A percentile compares a stretch with the other conserved stretches of the same genome.
Evolutionary conservation across 2,797 vertebrate genomes (phyloP).

Genomic region (Falco columbarius): DNA sequence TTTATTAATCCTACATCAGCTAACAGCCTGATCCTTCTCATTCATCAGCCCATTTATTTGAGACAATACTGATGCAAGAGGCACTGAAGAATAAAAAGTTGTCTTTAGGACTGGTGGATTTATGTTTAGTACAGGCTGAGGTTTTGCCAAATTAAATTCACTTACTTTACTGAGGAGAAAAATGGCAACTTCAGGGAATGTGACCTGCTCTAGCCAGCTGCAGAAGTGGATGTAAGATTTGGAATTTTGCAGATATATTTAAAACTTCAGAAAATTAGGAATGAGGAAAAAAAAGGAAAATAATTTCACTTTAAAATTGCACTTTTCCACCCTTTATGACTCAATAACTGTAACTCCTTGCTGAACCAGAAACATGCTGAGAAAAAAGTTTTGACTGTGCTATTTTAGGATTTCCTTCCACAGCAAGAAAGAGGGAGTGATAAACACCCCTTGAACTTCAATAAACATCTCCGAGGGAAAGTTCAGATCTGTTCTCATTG

Average conservation of each 20-base stretch:
- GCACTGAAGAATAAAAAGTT: not conserved
- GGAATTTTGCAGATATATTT: not conserved
- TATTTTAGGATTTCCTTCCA: conserved; percentile 65
- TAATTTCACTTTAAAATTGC: not conserved
- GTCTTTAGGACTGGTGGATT: not conserved
- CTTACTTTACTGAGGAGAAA: not conserved
- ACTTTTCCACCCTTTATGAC: not conserved
- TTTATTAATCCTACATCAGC: not conserved
- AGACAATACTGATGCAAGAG: not conserved
- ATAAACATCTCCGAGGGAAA: conserved; percentile 28
- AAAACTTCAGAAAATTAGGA: not conserved
- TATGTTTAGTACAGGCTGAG: not conserved
- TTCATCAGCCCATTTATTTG: not conserved
- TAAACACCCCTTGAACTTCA: conserved; percentile 12
- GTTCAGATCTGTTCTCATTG: not conserved
- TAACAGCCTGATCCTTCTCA: not conserved
- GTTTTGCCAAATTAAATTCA: conserved; percentile 1
- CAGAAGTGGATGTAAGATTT: not conserved
- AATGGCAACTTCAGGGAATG: not conserved
- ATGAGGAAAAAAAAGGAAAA: not conserved
- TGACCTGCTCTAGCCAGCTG: not conserved
- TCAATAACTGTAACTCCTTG: not conserved
- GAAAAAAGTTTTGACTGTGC: conserved; percentile 13
- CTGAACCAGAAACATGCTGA: conserved; percentile 34
- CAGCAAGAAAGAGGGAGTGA: conserved; percentile 33